A percentile compares a stretch with the other conserved stretches of the same genome.
phyloP scores from a whole-genome alignment of 2,113 vertebrate genomes.

The Chionomys nivalis region DNA sequence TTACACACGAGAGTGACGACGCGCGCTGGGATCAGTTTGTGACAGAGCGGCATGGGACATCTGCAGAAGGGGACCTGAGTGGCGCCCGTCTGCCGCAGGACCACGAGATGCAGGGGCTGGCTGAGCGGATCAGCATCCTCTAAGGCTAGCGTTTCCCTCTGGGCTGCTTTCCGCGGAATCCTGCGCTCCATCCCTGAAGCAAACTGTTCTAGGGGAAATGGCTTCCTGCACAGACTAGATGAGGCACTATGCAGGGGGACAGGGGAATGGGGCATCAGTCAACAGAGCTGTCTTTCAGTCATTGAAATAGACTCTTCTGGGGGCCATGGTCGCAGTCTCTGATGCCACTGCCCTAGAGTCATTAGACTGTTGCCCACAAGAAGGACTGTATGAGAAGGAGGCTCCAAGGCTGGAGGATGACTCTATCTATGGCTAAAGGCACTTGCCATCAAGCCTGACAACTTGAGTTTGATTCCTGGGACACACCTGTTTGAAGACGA shows the following conservation, averaged over 20 bases:
- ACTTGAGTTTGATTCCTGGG: background rate
- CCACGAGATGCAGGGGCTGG: constrained; percentile 91
- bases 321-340: background rate
- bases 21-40: constrained; percentile 92
- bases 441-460: background rate
- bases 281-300: background rate
- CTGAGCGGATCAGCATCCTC: constrained; percentile 93
- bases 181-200: background rate
- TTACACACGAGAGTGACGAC: constrained; percentile 96
- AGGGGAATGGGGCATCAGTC: background rate
- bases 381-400: background rate
- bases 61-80: background rate
- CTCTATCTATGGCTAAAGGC: background rate
- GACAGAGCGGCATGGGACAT: constrained; percentile 73
- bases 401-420: too few relatives aligned
- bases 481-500: background rate
- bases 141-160: constrained; percentile 76
- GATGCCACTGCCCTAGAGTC: background rate
- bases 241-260: background rate
- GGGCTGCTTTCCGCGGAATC: background rate
- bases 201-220: background rate
- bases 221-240: background rate
- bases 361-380: background rate
- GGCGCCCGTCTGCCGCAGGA: constrained; percentile 77
- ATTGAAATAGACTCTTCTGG: constrained; percentile 65